Base-by-base conservation (phyloP, 2,888 invertebrate genomes). In the Willowsia nigromaculata region DNA sequence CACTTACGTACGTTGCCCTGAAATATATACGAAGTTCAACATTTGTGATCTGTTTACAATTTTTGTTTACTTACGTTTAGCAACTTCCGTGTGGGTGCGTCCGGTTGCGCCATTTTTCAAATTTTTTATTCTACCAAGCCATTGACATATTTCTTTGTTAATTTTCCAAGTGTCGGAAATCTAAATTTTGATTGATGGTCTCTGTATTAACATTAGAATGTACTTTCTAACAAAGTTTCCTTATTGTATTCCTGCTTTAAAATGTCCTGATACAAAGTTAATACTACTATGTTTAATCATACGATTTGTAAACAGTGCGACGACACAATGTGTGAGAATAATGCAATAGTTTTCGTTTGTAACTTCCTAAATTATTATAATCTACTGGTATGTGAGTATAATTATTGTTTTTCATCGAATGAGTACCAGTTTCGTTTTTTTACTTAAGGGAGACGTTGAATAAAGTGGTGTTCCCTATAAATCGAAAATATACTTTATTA, bases 381-480 rank as follows among this genome's bases (percentile, higher is more conserved):
- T 71, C 22, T 40, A 81, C 56, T 40, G 33, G 43, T 56, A 43
- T 25, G 50, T 37, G n/a, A n/a, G 27, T 53, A 43, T 71, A 56
- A 81, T 86, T 88, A 18, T 56, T n/a, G n/a, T n/a, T n/a, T 25
- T 87, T 81, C 13, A 81, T 74, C 37, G 37, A 62, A 59, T 47
- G 68, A 65, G 43, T 82, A 62, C 65, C 65, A 30, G 56, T 82
- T 88, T 88, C 82, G 68, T 88, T 88, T 88, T n/a, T 88, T 33
- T 88, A 88, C 82, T 71, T 82, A 47, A 74, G 82, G 87, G 87
- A 88, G 82, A 62, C 74, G 74, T 82, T 82, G 22, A 88, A 88
- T 88, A 88, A 88, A 88, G 62, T 88, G 87, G 71, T 82, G 82
- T 74, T 88, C 87, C 87, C 87, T 82, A 62, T n/a, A 88, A 87